phyloP scores from a whole-genome alignment of 1,140 invertebrate genomes.

The Euura lappo region DNA sequence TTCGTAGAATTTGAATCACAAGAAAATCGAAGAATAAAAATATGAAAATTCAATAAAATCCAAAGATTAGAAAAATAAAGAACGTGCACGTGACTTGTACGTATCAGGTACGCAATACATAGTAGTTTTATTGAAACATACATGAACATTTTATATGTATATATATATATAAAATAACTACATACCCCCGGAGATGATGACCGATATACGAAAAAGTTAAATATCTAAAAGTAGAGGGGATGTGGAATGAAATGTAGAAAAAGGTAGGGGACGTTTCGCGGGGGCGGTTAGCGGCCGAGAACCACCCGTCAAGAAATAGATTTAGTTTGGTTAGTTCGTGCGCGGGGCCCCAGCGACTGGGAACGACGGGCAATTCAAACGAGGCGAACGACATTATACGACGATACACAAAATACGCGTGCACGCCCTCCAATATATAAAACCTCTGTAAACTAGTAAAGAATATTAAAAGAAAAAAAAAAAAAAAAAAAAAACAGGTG shows the following conservation, averaged over 20 bases:
- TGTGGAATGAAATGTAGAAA: conserved; percentile 25
- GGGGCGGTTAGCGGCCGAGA: conserved; percentile 6
- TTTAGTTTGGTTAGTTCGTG: conserved; percentile 57
- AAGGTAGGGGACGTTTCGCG: conserved; percentile 12
- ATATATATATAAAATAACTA: too few relatives aligned
- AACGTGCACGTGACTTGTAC: too few relatives aligned
- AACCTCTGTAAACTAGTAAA: conserved; percentile 12
- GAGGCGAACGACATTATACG: conserved; percentile 11
- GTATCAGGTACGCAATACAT: too few relatives aligned
- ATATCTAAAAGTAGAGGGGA: conserved; percentile 22
- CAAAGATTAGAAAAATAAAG: too few relatives aligned
- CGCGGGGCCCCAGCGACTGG: conserved; percentile 59
- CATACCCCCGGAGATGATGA: too few relatives aligned
- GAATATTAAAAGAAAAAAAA: neutral
- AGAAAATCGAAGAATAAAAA: too few relatives aligned
- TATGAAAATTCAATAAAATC: too few relatives aligned
- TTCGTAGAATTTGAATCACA: too few relatives aligned
- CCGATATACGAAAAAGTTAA: too few relatives aligned
- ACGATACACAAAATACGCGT: neutral
- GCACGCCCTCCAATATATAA: conserved; percentile 15
- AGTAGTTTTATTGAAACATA: too few relatives aligned
- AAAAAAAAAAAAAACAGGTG: conserved; percentile 22
- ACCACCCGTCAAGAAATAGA: conserved; percentile 30
- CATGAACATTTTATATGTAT: too few relatives aligned
- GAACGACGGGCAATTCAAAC: conserved; percentile 37